Percentiles rank a stretch among this genome's conserved stretches.
Evolutionary conservation across 2,888 invertebrate species (phyloP).

Genomic region (Timema podura): DNA sequence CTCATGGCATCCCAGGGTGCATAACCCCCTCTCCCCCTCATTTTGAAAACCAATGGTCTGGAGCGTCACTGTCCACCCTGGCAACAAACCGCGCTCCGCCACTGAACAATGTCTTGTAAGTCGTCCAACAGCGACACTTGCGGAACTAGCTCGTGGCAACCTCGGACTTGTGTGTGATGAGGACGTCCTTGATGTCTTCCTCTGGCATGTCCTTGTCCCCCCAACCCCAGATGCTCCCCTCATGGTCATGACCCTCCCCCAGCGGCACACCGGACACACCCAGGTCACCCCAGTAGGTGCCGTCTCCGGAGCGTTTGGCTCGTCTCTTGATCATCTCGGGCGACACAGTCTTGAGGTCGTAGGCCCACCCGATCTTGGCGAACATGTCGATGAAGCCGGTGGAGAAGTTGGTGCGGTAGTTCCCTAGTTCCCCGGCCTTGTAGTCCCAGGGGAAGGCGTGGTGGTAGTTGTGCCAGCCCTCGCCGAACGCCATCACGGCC

Average conservation of each 20-base stretch:
- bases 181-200: slow-evolving; percentile 52
- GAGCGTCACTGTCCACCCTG: no score
- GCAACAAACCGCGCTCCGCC: no score
- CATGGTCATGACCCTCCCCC: slow-evolving; percentile 46
- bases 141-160: no score
- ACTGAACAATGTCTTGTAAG: no score
- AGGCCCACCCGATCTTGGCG: slow-evolving; percentile 47
- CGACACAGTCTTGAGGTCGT: slow-evolving; percentile 57
- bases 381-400: slow-evolving; percentile 54
- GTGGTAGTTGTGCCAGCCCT: slow-evolving; percentile 94
- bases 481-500: slow-evolving; percentile 69
- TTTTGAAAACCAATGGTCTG: no score
- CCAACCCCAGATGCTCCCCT: slow-evolving; percentile 72
- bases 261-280: neutral
- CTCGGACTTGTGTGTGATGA: no score
- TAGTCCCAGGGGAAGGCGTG: slow-evolving; percentile 94
- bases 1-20: no score
- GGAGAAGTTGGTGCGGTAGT: slow-evolving; percentile 49
- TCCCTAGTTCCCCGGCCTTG: slow-evolving; percentile 81
- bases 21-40: no score
- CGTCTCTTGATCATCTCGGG: slow-evolving; percentile 65
- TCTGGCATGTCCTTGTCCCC: slow-evolving; percentile 70
- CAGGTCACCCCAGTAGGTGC: slow-evolving; percentile 41
- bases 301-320: slow-evolving; percentile 69
- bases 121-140: no score